Base-by-base conservation (phyloP, 2,797 vertebrate genomes). In the Onychomys torridus region DNA sequence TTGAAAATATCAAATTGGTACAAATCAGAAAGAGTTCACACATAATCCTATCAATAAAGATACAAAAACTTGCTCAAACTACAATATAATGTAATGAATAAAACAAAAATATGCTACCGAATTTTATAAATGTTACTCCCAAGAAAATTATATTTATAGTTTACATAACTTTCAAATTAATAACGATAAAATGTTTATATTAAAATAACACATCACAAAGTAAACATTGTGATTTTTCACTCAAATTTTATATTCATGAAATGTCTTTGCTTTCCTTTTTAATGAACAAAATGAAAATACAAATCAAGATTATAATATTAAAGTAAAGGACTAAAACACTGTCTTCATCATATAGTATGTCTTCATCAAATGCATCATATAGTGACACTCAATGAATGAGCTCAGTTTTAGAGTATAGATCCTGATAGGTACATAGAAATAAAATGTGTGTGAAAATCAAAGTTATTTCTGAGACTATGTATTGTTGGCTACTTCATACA, bases 1-100 rank as follows among this genome's bases (percentile, higher is more conserved):
- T 13, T 89, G 93, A 73, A 87, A 87, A 55, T 71, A 91, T 25
- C 13, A 27, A 61, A 65, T 27, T 63, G 59, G 43, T 32, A 46
- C 97, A 96, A 97, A 96, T 10, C 83, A 67, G 25, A 95, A 79
- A 65, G 13, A 90, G 55, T 96, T 76, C 90, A 73, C 32, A 49
- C 32, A 90, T 91, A 78, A 77, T 10, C 34, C 89, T 96, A 49
- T 69, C 57, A 75, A 43, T 89, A 91, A 11, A 0, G 23, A 82
- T 0, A 1, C 11, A 93, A 67, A n/a, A 93, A 89, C n/a, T 67
- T 75, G 0, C 0, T 81, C 19, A 3, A 25, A 90, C 94, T 96
- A 93, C 73, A 37, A 95, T 83, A 37, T 92, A 92, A 93, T 55
- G 32, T 83, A 84, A 57, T 16, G 1, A 86, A 57, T 87, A 95